Base-by-base conservation (phyloP, 2,888 invertebrate species). In the Plebejus melissa region DNA sequence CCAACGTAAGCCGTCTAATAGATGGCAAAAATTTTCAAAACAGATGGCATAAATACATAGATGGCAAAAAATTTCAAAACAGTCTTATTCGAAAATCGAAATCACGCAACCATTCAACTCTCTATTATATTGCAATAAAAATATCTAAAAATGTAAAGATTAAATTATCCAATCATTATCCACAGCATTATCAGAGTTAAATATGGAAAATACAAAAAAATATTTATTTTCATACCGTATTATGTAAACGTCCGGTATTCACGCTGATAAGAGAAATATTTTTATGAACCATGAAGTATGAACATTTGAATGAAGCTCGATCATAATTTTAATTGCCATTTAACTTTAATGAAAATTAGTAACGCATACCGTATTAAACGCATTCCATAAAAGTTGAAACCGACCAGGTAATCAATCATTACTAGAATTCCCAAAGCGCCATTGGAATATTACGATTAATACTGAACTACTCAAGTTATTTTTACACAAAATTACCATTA, bases 321-420 rank as follows among this genome's bases (percentile, higher is more conserved):
- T 70, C 7, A 70, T 41, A 70, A 70, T 70, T 70, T 70, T 70
- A 70, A 70, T 70, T 70, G 70, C 70, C 41, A 65, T 70, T 41
- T 22, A 70, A 70, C n/a, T 70, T 41, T 41, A 70, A 41, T 70
- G 41, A 22, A 70, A 41, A 70, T 70, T 70, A 70, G 70, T 41
- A 41, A 70, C 22, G 70, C 70, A 70, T 70, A 70, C n/a, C 70
- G 70, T 41, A 41, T 41, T 70, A 41, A 70, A 69, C 41, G 70
- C 38, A 70, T 41, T 70, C 38, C 70, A 41, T 70, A 22, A 22
- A 22, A 22, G 22, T 22, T 22, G 70, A 70, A 70, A 41, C 41
- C 70, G 22, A 22, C 9, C 41, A 38, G 70, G 38, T 22, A 38
- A 9, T 41, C 22, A 70, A 38, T 69, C 36, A 69, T 69, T 69